Conservation (phyloP, 2,888 invertebrate genomes). For the Aplocera efformata region DNA sequence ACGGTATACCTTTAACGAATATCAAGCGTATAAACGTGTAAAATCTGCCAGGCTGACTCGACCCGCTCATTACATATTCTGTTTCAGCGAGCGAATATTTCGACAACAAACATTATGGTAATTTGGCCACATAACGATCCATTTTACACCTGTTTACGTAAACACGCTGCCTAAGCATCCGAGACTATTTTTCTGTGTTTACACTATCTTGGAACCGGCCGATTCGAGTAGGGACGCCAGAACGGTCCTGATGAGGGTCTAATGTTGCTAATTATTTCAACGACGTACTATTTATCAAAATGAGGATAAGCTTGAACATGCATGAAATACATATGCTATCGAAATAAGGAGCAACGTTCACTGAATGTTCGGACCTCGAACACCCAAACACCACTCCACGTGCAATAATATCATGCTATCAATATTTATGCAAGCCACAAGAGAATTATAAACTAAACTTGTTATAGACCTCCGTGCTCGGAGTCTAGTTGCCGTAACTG, state of each 20-base stretch:
- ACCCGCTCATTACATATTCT: conserved; percentile 68
- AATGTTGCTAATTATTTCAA: conserved; percentile 32
- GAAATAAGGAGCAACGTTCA: too few relatives aligned
- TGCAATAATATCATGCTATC: conserved; percentile 25
- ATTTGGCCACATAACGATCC: conserved; percentile 68
- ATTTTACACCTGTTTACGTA: conserved; percentile 76
- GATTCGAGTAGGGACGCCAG: conserved; percentile 33
- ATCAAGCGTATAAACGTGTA: conserved; percentile 56
- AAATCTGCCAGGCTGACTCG: conserved; percentile 58
- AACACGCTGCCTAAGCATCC: conserved; percentile 62
- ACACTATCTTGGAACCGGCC: conserved; percentile 36
- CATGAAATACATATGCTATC: too few relatives aligned
- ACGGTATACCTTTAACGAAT: conserved; percentile 58
- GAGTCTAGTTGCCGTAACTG: conserved; percentile 8
- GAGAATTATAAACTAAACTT: conserved; percentile 35
- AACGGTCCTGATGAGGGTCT: conserved; percentile 36
- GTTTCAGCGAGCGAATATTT: conserved; percentile 69
- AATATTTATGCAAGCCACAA: conserved; percentile 35
- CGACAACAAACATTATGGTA: conserved; percentile 76
- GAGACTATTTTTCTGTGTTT: conserved; percentile 54
- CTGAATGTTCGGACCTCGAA: too few relatives aligned
- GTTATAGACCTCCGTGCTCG: conserved; percentile 20
- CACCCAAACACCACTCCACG: conserved; percentile 1
- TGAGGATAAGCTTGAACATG: background rate
- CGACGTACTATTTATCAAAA: conserved; percentile 6